Evolutionary conservation across 2,113 vertebrate genomes (phyloP).

Genomic region (Tetrao urogallus): DNA sequence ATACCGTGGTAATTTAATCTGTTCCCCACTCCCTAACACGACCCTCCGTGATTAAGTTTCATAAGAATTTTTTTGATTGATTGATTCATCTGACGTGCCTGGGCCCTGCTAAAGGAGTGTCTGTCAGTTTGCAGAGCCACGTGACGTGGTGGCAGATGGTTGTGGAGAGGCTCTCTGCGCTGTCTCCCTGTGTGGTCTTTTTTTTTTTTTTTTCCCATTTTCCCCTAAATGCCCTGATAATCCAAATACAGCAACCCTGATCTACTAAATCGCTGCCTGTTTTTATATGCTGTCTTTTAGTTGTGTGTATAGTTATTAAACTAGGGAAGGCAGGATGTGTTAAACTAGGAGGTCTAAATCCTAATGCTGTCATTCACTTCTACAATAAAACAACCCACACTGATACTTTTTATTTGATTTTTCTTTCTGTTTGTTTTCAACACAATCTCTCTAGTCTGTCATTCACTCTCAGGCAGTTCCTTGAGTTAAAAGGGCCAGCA

Average conservation of each 20-base stretch:
- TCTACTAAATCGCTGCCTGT: slow-evolving; percentile 51
- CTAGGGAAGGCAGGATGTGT: slow-evolving; percentile 57
- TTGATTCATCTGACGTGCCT: slow-evolving; percentile 94
- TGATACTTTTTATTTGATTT: slow-evolving; percentile 39
- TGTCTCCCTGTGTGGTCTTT: slow-evolving; percentile 91
- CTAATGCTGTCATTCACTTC: slow-evolving; percentile 66
- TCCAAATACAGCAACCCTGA: slow-evolving; percentile 77
- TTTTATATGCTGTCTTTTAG: slow-evolving; percentile 69
- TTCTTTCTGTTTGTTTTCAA: slow-evolving; percentile 67
- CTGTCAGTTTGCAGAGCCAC: slow-evolving; percentile 86
- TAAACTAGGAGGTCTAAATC: slow-evolving; percentile 54
- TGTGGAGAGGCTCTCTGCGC: slow-evolving; percentile 81
- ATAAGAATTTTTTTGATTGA: slow-evolving; percentile 96
- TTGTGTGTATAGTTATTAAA: slow-evolving; percentile 64
- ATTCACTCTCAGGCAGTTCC: slow-evolving; percentile 45
- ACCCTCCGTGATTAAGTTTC: slow-evolving; percentile 98
- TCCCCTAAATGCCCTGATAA: slow-evolving; percentile 76
- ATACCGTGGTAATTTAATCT: slow-evolving; percentile 99
- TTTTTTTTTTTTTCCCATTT: neutral
- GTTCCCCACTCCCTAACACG: slow-evolving; percentile 97
- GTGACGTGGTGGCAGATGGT: slow-evolving; percentile 90
- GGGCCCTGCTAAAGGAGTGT: slow-evolving; percentile 87
- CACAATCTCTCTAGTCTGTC: slow-evolving; percentile 63
- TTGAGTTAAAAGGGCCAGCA: slow-evolving; percentile 21
- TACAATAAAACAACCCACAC: slow-evolving; percentile 62